A percentile compares a stretch with the other conserved stretches of the same genome.
Conservation (phyloP, 2,888 invertebrate genomes). For the Noctua fimbriata region DNA sequence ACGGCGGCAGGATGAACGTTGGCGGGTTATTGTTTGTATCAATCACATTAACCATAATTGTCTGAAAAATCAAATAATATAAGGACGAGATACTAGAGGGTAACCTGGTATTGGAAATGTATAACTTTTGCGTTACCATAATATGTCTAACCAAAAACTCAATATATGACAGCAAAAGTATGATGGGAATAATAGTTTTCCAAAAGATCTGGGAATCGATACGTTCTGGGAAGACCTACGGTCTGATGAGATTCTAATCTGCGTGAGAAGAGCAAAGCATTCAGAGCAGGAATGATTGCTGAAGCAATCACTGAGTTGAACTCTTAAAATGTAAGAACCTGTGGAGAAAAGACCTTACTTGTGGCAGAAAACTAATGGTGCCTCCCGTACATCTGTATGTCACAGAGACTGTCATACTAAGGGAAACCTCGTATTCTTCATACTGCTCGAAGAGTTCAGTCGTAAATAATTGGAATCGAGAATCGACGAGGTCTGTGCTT, state of each 20-base stretch:
- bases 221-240: not conserved
- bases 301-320: not conserved
- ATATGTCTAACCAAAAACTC: not conserved
- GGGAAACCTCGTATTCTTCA: slow-evolving; percentile 80
- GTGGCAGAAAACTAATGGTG: slow-evolving; percentile 35
- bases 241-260: not conserved
- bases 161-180: not conserved
- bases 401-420: slow-evolving; percentile 72
- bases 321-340: not conserved
- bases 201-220: not conserved
- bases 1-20: slow-evolving; percentile 73
- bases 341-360: slow-evolving; percentile 70
- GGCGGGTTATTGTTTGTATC: slow-evolving; percentile 89
- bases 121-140: not conserved
- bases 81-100: not conserved
- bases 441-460: slow-evolving; percentile 76
- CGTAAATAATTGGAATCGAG: slow-evolving; percentile 74
- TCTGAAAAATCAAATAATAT: slow-evolving; percentile 76
- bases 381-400: slow-evolving; percentile 77
- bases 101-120: not conserved
- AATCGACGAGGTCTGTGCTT: slow-evolving; percentile 63
- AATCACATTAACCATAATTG: slow-evolving; percentile 77
- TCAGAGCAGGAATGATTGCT: not conserved
- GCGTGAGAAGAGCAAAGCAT: not conserved
- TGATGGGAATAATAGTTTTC: not conserved